phyloP scores from a whole-genome alignment of 1,140 invertebrate genomes.

The Trachymyrmex septentrionalis region DNA sequence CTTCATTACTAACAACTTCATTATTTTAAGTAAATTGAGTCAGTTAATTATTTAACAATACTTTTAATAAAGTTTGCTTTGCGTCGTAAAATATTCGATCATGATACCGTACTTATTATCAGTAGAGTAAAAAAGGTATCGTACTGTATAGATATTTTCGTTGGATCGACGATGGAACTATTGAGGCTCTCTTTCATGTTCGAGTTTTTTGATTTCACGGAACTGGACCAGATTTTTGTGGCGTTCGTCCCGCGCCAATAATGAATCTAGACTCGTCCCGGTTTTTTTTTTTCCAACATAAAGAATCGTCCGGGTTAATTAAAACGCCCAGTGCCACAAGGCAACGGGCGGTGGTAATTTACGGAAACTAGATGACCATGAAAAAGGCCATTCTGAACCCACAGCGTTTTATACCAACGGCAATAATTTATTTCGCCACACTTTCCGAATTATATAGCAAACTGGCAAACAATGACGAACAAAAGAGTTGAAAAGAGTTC shows the following conservation, averaged over 20 bases:
- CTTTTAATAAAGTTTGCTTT: background rate
- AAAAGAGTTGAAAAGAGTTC: background rate
- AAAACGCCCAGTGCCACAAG: constrained; percentile 45
- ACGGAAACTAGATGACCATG: constrained; percentile 31
- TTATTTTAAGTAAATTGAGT: background rate
- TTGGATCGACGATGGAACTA: background rate
- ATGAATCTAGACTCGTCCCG: constrained; percentile 60
- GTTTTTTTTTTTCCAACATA: constrained; percentile 62
- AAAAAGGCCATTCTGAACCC: constrained; percentile 31
- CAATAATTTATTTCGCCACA: constrained; percentile 38
- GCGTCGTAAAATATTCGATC: background rate
- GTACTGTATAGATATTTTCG: background rate
- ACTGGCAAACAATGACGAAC: background rate
- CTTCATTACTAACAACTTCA: background rate
- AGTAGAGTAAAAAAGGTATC: background rate
- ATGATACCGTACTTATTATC: background rate
- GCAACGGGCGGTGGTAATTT: constrained; percentile 58
- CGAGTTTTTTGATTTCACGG: background rate
- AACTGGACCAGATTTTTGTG: constrained; percentile 56
- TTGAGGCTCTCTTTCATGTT: background rate
- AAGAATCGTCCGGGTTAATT: constrained; percentile 66
- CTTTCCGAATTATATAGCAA: background rate
- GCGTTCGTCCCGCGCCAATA: constrained; percentile 33
- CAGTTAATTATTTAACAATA: background rate
- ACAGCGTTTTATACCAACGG: constrained; percentile 2